These are phyloP conservation scores for Anthophora plumipes DNA, from an alignment of 2,888 invertebrate species.

Conservation along the genomic window DNA sequence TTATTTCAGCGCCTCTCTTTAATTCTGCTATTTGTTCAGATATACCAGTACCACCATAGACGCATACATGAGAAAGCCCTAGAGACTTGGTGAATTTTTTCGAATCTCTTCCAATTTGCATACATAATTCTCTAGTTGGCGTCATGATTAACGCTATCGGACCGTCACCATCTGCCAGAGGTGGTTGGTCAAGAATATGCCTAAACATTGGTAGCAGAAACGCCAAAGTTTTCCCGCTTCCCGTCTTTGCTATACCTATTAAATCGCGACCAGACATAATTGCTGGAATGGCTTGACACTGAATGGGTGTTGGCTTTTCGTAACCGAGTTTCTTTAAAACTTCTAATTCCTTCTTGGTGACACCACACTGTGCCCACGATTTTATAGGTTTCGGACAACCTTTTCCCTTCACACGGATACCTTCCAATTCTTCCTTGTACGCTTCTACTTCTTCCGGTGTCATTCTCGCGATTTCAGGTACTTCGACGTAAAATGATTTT, in stretches of 20 bases:
- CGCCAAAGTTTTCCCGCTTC: conserved; percentile 99
- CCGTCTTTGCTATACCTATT: conserved; percentile 99
- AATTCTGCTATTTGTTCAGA: conserved; percentile 98
- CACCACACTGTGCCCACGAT: conserved; percentile 99
- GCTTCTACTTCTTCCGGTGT: conserved; percentile 93
- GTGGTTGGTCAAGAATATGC: conserved; percentile 97
- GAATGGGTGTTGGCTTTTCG: conserved; percentile 99
- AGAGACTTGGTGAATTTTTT: conserved; percentile 96
- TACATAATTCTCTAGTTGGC: conserved; percentile 98
- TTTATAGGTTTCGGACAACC: conserved; percentile 98
- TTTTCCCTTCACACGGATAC: conserved; percentile 97
- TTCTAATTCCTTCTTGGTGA: conserved; percentile 97
- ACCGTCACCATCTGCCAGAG: conserved; percentile 98
- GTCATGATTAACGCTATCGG: conserved; percentile 99
- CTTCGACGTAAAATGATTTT: conserved; percentile 99
- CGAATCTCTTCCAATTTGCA: conserved; percentile 99
- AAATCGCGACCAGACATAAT: conserved; percentile 98
- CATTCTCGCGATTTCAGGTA: conserved; percentile 97
- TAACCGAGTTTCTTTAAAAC: conserved; percentile 95
- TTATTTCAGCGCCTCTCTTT: conserved; percentile 98
- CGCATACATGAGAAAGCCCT: conserved; percentile 95
- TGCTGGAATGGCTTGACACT: conserved; percentile 98
- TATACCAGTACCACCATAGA: conserved; percentile 99
- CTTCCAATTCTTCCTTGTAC: conserved; percentile 95
- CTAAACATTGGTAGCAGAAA: conserved; percentile 99